Evolutionary conservation across 2,888 invertebrate genomes (phyloP), one percentile per base, ranked within the genome.

Genomic region (Drosophila stalkeri): DNA sequence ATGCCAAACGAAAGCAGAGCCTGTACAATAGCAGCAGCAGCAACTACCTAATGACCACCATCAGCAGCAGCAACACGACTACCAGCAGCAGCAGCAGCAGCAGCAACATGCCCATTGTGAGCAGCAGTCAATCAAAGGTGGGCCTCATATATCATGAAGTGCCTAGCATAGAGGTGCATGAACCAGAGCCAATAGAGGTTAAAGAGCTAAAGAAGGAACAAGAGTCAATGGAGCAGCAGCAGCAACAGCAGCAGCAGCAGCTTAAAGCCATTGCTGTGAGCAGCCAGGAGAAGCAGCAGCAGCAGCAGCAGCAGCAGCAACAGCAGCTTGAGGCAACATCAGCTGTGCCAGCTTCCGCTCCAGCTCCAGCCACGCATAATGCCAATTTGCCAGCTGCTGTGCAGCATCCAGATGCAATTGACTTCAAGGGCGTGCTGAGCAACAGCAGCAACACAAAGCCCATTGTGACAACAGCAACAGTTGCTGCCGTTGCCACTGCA

Each of bases 1-100:
- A 96, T 90, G 94, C 95, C 44, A 95, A 95, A 92, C 95, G 96
- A 69, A 96, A 96, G 91, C 96, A 96, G 90, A 95, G 95, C 77
- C 95, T 95, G 90, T 91, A 92, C 66, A 91, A 82, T 66, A 90
- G 81, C 61, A 86, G 82, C 67, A 90, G 77, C 61, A 90, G 77
- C 61, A 88, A 61, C 23, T 83, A 83, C 23, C 31, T 65, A 23
- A 47, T 68, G 9, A 57, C 51, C 39, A 65, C 46, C 37, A 72
- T 23, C 23, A 46, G 12, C 46, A 23, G 7, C 46, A 46, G 73
- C 57, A 41, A 1, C 8, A 41, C n/a, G 39, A 39, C 39, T 41
- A 63, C 46, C 39, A 63, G 44, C 39, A 44, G 51, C 8, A 69
- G 75, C 39, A 69, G 75, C 39, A 68, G 64, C 0, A 49, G 69